Percentiles rank a stretch among this genome's conserved stretches.
Conservation (phyloP, 2,797 vertebrate genomes). For the Acanthurus tractus region DNA sequence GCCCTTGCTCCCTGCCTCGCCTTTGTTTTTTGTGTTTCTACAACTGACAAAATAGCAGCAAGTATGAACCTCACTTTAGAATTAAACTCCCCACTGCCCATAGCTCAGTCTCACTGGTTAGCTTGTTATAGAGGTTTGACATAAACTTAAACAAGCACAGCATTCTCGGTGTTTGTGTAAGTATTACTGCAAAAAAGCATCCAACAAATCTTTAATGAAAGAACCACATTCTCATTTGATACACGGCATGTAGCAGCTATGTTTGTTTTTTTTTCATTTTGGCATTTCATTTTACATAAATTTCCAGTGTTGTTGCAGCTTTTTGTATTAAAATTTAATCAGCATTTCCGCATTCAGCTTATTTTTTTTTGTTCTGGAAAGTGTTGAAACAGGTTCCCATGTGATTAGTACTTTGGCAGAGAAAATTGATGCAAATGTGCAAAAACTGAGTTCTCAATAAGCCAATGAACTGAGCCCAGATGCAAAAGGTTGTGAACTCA, state of each 20-base stretch:
- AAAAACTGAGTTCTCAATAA: slow-evolving; percentile 31
- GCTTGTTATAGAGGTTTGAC: too few species aligned
- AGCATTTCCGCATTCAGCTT: neutral
- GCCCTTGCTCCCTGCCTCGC: neutral
- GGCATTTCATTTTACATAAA: slow-evolving; percentile 22
- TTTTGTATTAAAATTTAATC: slow-evolving; percentile 50
- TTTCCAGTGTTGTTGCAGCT: slow-evolving; percentile 26
- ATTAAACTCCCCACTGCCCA: too few species aligned
- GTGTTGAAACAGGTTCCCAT: slow-evolving; percentile 25
- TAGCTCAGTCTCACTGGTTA: too few species aligned
- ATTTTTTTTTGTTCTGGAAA: slow-evolving; percentile 8
- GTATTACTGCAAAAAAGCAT: too few species aligned
- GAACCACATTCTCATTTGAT: slow-evolving; percentile 6
- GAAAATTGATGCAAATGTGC: slow-evolving; percentile 51
- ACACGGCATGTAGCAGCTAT: neutral
- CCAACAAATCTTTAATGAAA: neutral
- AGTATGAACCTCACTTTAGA: too few species aligned
- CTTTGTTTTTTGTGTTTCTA: slow-evolving; percentile 18
- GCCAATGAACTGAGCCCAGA: slow-evolving; percentile 49
- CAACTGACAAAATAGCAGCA: neutral
- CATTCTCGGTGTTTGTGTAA: too few species aligned
- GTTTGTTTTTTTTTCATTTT: slow-evolving; percentile 4
- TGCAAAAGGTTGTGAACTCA: slow-evolving; percentile 43
- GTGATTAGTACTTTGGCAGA: slow-evolving; percentile 53
- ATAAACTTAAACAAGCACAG: too few species aligned